Conservation (phyloP, 92 coral and sea anemone genomes). For the Hydrozoanthus gracilis region DNA sequence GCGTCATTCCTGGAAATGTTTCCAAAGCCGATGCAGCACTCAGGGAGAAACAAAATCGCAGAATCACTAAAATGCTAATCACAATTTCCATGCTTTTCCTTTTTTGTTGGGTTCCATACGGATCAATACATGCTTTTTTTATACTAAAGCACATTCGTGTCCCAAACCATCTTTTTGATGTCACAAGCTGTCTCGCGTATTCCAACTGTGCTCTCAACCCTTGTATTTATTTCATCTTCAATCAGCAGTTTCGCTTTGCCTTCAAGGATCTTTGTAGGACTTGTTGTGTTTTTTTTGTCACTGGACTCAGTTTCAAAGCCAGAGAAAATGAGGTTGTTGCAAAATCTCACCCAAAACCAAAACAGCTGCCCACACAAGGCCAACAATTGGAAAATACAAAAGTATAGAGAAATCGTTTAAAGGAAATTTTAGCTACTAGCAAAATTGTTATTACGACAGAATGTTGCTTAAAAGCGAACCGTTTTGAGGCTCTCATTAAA, state of each 20-base stretch:
- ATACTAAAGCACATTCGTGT: background rate
- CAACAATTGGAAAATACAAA: no score
- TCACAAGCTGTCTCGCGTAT: slow-evolving; percentile 17
- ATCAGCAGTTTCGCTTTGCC: slow-evolving; percentile 13
- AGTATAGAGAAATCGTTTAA: no score
- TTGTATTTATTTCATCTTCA: background rate
- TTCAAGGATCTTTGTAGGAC: background rate
- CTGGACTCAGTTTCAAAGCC: background rate
- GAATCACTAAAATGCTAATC: background rate
- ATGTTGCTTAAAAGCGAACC: no score
- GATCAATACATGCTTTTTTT: background rate
- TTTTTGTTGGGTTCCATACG: slow-evolving; percentile 1
- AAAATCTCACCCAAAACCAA: no score
- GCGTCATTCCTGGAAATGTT: slow-evolving; percentile 19
- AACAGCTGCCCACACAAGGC: no score
- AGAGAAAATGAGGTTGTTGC: background rate
- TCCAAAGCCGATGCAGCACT: background rate
- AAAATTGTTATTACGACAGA: no score
- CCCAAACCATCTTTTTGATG: slow-evolving; percentile 15
- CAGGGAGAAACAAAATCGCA: slow-evolving; percentile 1
- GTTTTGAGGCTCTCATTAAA: no score
- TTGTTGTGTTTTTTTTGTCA: background rate
- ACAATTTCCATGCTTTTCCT: background rate
- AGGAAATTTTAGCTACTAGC: no score
- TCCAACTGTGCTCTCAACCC: slow-evolving; percentile 4